Evolutionary conservation across 2,113 vertebrate genomes (phyloP).

Genomic region (Cathartes aura): DNA sequence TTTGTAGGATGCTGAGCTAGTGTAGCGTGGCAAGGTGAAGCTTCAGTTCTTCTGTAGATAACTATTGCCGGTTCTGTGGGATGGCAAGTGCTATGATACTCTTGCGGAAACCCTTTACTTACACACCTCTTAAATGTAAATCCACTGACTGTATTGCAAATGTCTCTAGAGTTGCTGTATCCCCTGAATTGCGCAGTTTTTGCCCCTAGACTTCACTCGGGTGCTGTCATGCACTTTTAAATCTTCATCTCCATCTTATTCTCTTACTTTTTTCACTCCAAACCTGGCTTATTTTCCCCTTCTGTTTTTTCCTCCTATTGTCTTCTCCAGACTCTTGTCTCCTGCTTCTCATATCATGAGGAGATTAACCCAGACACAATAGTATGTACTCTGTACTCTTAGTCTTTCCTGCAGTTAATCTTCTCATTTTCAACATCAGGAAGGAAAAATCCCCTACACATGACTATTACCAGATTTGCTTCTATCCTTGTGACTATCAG

Average conservation of each 20-base stretch:
- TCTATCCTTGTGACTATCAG: neutral
- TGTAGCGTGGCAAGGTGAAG: neutral
- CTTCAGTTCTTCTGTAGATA: neutral
- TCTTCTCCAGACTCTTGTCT: neutral
- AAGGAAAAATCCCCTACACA: slow-evolving; percentile 2
- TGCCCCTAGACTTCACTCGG: neutral
- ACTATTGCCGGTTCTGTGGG: neutral
- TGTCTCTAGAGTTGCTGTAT: neutral
- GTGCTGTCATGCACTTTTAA: neutral
- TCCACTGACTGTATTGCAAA: neutral
- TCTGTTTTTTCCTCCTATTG: neutral
- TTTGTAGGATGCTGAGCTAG: neutral
- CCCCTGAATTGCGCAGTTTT: neutral
- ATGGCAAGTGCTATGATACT: neutral
- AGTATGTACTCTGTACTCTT: neutral
- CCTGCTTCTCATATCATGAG: neutral
- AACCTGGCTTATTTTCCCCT: neutral
- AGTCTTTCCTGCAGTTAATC: neutral
- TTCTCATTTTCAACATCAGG: neutral
- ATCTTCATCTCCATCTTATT: neutral
- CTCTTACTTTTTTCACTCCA: neutral
- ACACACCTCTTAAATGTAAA: neutral
- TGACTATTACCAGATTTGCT: slow-evolving; percentile 28
- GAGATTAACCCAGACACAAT: neutral
- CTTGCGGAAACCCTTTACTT: neutral